Conservation (phyloP, 2,888 invertebrate species). For the Brachylomia viminalis region DNA sequence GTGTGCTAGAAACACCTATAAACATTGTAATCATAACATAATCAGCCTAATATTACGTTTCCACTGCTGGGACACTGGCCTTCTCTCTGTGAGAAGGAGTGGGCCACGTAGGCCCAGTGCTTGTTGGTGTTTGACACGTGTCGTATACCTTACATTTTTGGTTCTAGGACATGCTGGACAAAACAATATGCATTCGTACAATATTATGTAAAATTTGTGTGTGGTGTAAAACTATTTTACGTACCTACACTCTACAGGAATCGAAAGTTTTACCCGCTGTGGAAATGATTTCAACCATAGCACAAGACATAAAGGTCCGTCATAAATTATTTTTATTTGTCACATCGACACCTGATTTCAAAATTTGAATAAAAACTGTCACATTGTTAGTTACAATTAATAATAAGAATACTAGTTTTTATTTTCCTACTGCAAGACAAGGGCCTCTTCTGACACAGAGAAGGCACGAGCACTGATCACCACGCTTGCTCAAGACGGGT, state of each 20-base stretch:
- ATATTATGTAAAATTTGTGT: not conserved
- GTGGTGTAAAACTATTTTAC: not conserved
- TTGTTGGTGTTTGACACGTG: not conserved
- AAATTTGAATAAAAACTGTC: not conserved
- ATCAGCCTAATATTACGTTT: not conserved
- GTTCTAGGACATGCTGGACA: no score
- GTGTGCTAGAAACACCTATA: not conserved
- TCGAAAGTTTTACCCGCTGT: no score
- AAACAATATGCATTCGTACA: not conserved
- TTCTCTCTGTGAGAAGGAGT: not conserved
- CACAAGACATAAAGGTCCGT: not conserved
- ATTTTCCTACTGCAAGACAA: no score
- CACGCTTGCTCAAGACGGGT: no score
- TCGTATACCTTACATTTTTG: not conserved
- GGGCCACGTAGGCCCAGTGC: not conserved
- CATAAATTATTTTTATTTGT: not conserved
- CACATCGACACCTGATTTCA: not conserved
- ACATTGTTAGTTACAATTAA: not conserved
- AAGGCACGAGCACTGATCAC: no score
- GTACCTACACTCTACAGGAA: not conserved
- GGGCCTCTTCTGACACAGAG: not conserved
- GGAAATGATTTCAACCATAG: not conserved
- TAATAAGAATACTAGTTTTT: not conserved
- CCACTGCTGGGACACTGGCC: not conserved
- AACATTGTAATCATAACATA: not conserved